Conservation (phyloP, 2,113 vertebrate species). For the Eubucco bourcierii region DNA sequence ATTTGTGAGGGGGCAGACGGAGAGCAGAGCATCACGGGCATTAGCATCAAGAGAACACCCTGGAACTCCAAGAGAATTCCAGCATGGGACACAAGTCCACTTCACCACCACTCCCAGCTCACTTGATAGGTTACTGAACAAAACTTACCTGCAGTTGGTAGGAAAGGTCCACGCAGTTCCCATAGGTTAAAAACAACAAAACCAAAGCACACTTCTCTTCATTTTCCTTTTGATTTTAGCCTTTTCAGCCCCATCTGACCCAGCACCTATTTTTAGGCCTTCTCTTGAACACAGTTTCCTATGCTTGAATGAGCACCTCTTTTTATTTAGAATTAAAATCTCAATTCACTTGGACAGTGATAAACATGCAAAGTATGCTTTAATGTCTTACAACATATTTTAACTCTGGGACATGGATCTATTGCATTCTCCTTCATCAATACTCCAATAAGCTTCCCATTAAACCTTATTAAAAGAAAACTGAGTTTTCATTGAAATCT, state of each 20-base stretch:
- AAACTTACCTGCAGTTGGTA: rapidly evolving
- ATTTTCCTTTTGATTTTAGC: not conserved
- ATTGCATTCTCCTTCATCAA: conserved; percentile 15
- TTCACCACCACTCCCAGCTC: not conserved
- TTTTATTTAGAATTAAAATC: conserved; percentile 15
- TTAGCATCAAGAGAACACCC: rapidly evolving
- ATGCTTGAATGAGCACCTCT: not conserved
- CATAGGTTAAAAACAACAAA: not conserved
- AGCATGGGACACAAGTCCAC: rapidly evolving
- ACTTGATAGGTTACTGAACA: not conserved
- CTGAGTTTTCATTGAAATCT: conserved; percentile 55
- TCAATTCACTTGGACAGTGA: not conserved
- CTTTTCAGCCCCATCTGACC: not conserved
- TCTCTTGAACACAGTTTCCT: not conserved
- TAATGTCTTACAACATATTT: conserved; percentile 2
- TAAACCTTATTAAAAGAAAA: conserved; percentile 53
- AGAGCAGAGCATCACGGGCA: not conserved
- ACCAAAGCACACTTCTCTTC: not conserved
- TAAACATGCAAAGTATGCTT: not conserved
- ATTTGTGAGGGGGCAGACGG: not conserved
- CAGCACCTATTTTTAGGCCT: not conserved
- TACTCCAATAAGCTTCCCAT: conserved; percentile 47
- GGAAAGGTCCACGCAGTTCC: not conserved
- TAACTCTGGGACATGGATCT: not conserved
- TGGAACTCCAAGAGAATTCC: not conserved